Percentiles rank a stretch among this genome's conserved stretches.
Evolutionary conservation across 1,140 invertebrate species (phyloP).

Genomic region (Magallana ariakensis): DNA sequence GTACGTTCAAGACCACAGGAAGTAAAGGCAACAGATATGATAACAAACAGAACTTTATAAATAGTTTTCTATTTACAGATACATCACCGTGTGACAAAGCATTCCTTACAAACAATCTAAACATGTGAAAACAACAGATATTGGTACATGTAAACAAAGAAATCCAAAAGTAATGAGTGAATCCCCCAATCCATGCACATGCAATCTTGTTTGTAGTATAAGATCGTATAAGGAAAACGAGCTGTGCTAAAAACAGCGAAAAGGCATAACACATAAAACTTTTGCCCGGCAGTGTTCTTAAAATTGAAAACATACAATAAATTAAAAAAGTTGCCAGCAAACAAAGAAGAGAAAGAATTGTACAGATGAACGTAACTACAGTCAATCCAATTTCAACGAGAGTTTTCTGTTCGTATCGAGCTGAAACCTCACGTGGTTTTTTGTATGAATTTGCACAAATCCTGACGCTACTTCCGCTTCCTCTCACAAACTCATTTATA

Average conservation of each 20-base stretch:
- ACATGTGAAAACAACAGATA: conserved; percentile 29
- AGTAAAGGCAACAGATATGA: not conserved
- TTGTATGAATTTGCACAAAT: conserved; percentile 5
- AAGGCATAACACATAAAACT: conserved; percentile 65
- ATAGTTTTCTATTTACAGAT: not conserved
- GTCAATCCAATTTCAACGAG: not conserved
- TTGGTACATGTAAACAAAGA: not conserved
- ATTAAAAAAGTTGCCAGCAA: conserved; percentile 62
- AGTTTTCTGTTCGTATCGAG: not conserved
- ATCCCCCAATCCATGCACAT: not conserved
- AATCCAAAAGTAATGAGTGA: conserved; percentile 7
- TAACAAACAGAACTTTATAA: not conserved
- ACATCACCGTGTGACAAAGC: not conserved
- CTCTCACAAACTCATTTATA: not conserved
- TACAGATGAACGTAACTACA: conserved; percentile 47
- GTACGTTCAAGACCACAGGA: not conserved
- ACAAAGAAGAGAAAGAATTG: conserved; percentile 61
- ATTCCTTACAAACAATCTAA: not conserved
- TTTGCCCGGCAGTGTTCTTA: conserved; percentile 67
- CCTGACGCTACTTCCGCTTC: not conserved
- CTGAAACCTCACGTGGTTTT: not conserved
- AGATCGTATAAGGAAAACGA: not conserved
- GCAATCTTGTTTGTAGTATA: not conserved
- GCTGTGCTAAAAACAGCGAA: conserved; percentile 64
- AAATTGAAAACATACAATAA: conserved; percentile 58